A percentile compares a stretch with the other conserved stretches of the same genome.
phyloP scores from a whole-genome alignment of 2,113 vertebrate genomes.

The Craseonycteris thonglongyai region DNA sequence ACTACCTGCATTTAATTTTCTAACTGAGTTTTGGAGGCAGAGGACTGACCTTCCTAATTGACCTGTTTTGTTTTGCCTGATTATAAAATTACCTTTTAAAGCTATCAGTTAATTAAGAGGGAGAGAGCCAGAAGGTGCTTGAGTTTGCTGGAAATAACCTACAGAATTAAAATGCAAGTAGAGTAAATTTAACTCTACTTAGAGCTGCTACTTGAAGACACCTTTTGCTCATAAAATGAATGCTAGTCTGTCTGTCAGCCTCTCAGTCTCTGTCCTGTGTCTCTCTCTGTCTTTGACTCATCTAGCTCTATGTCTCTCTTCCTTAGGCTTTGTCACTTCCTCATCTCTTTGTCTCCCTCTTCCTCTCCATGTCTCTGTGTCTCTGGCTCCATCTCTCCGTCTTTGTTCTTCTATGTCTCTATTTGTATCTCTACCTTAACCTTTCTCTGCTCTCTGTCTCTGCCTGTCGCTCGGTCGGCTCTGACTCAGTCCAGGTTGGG shows the following conservation, averaged over 20 bases:
- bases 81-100: neutral
- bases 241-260: neutral
- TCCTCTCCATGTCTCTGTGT: too few relatives aligned
- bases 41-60: neutral
- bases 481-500: neutral
- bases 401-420: neutral
- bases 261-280: neutral
- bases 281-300: neutral
- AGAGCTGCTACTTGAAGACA: neutral
- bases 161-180: neutral
- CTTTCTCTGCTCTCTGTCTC: neutral
- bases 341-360: neutral
- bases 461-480: too few relatives aligned
- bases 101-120: neutral
- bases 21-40: neutral
- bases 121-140: neutral
- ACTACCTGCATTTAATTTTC: neutral
- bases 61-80: neutral
- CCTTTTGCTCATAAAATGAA: neutral
- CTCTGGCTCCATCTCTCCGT: neutral
- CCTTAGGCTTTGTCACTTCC: neutral
- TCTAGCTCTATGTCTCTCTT: neutral
- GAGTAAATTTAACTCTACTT: neutral
- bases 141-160: constrained; percentile 11
- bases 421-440: neutral